phyloP scores from a whole-genome alignment of 2,113 vertebrate species.

The Festucalex cinctus region DNA sequence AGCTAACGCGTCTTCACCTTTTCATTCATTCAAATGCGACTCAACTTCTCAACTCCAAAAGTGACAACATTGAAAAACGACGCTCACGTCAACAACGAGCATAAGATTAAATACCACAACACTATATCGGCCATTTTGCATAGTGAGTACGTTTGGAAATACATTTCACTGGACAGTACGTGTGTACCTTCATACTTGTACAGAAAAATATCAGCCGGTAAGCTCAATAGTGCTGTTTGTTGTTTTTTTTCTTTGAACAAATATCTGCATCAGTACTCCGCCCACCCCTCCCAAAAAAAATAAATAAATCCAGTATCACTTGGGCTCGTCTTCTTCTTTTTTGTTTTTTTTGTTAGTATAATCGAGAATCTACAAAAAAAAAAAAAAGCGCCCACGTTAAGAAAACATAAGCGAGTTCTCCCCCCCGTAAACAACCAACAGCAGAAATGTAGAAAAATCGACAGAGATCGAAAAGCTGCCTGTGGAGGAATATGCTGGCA shows the following conservation, averaged over 20 bases:
- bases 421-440: conserved; percentile 14
- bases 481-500: conserved; percentile 70
- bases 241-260: not conserved
- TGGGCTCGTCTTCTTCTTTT: not conserved
- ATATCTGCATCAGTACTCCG: not conserved
- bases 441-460: conserved; percentile 54
- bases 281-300: not conserved
- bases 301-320: not conserved
- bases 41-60: not conserved
- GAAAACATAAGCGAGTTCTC: not conserved
- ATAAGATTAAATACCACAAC: not conserved
- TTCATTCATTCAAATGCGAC: not conserved
- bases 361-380: not conserved
- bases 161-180: conserved; percentile 5
- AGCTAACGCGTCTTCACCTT: not conserved
- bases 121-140: not conserved
- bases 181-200: conserved; percentile 1
- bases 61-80: not conserved
- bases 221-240: not conserved
- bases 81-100: conserved; percentile 3
- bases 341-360: not conserved
- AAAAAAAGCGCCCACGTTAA: not conserved
- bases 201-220: not conserved
- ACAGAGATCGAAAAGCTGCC: conserved; percentile 67
- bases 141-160: conserved; percentile 9